A percentile compares a stretch with the other conserved stretches of the same genome.
Evolutionary conservation across 1,140 invertebrate genomes (phyloP).

Genomic region (Drosophila lacteicornis): DNA sequence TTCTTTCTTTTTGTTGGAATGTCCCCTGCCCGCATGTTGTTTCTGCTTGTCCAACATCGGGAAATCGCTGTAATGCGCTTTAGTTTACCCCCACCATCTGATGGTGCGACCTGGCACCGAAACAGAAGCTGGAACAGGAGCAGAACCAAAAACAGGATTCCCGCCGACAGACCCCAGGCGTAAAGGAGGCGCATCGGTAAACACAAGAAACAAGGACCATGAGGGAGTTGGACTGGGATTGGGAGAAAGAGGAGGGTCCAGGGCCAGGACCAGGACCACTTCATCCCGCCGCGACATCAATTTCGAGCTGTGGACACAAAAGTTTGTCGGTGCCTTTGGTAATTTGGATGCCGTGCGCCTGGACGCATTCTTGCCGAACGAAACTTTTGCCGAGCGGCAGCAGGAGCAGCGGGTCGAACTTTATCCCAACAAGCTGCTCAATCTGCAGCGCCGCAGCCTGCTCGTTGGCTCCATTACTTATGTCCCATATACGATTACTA

Average conservation of each 20-base stretch:
- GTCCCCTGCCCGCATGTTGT: slow-evolving; percentile 7
- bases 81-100: slow-evolving; percentile 82
- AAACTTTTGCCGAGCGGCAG: slow-evolving; percentile 66
- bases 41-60: slow-evolving; percentile 51
- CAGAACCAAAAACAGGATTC: slow-evolving; percentile 15
- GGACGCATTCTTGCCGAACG: slow-evolving; percentile 79
- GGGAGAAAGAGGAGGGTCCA: neutral
- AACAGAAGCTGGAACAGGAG: slow-evolving; percentile 17
- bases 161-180: slow-evolving; percentile 9
- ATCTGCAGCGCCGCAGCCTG: slow-evolving; percentile 70
- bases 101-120: slow-evolving; percentile 63
- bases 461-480: slow-evolving; percentile 79
- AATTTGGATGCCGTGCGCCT: slow-evolving; percentile 80
- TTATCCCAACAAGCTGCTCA: slow-evolving; percentile 83
- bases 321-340: slow-evolving; percentile 79
- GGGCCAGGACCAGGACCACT: slow-evolving; percentile 33
- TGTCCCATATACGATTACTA: slow-evolving; percentile 83
- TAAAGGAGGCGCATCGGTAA: slow-evolving; percentile 33
- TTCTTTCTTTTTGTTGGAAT: neutral
- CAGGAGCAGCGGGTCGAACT: slow-evolving; percentile 62
- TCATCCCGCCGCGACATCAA: slow-evolving; percentile 72
- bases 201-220: slow-evolving; percentile 25
- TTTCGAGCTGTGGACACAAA: slow-evolving; percentile 84
- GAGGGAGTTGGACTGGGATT: neutral
- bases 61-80: slow-evolving; percentile 65